Evolutionary conservation across 2,888 invertebrate species (phyloP), one percentile per base, ranked within the genome.

Genomic region (Meganola albula): DNA sequence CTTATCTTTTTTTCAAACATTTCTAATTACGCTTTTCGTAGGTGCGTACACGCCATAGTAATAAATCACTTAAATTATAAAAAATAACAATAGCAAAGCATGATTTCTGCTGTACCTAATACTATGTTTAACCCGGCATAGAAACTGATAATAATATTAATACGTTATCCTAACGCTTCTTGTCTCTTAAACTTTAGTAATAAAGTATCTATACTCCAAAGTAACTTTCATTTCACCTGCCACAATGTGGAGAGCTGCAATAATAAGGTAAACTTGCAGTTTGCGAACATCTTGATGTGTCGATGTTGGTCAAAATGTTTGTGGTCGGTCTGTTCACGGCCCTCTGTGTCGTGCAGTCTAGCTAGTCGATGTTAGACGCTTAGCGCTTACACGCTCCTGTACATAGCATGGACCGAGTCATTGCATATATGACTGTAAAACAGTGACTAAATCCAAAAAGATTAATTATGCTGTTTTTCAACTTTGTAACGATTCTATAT

Each of bases 141-240:
- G 40, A 48, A 49, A 52, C 58, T 57, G 53, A 58, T 66, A 59
- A 58, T 70, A 51, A 57, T 64, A 32, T 49, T 44, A 40, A 43
- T 38, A 27, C 53, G 44, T 58, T 62, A 62, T 47, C 60, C 66
- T 76, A 70, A 71, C 57, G 82, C 83, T 82, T 80, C 66, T 74
- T 78, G 74, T 75, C 74, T 71, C 70, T 66, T 70, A 72, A 79
- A 74, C 49, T 61, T 72, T 83, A 83, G 79, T 83, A 85, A 84
- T 85, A 84, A 85, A 84, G 74, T 83, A 80, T 77, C 74, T 83
- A 67, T 85, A 84, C 73, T 83, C 85, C 79, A 82, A 79, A 82
- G 78, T 83, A 72, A 78, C 74, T 83, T 84, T 85, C 66, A 84
- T 85, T 84, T 79, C 78, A 78, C 76, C 82, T 70, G 78, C 76